Conservation (phyloP, 2,113 vertebrate species). For the Paramisgurnus dabryanus region DNA sequence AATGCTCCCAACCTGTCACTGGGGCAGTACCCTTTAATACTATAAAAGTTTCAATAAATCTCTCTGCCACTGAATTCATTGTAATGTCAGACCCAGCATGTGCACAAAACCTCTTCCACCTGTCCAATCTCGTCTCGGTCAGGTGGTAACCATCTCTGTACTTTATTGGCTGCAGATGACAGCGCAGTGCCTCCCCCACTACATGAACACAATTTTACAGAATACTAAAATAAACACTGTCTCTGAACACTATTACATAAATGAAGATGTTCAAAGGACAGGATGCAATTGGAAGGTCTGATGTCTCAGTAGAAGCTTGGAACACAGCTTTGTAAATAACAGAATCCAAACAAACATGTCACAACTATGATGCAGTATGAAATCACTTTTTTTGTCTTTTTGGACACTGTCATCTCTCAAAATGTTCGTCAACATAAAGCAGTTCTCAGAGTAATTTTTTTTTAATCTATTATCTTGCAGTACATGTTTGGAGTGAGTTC, state of each 20-base stretch:
- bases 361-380: too few relatives aligned
- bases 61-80: neutral
- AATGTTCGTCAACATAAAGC: too few relatives aligned
- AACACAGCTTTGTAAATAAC: too few relatives aligned
- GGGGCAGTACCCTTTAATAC: neutral
- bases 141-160: constrained; percentile 62
- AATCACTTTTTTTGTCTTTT: too few relatives aligned
- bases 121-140: constrained; percentile 75
- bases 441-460: too few relatives aligned
- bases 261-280: neutral
- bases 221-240: constrained; percentile 3
- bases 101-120: constrained; percentile 63
- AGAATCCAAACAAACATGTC: neutral
- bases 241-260: neutral
- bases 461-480: neutral
- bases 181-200: neutral
- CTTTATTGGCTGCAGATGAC: constrained; percentile 63
- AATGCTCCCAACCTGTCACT: too few relatives aligned
- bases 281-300: neutral
- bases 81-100: constrained; percentile 41
- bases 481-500: too few relatives aligned
- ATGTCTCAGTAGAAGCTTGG: neutral
- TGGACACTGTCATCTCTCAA: neutral
- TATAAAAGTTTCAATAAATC: neutral
- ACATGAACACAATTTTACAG: neutral